Percentiles rank a stretch among this genome's conserved stretches.
These are phyloP conservation scores for Aleiodes testaceus DNA, from an alignment of 2,888 invertebrate species.

Conservation along the genomic window DNA sequence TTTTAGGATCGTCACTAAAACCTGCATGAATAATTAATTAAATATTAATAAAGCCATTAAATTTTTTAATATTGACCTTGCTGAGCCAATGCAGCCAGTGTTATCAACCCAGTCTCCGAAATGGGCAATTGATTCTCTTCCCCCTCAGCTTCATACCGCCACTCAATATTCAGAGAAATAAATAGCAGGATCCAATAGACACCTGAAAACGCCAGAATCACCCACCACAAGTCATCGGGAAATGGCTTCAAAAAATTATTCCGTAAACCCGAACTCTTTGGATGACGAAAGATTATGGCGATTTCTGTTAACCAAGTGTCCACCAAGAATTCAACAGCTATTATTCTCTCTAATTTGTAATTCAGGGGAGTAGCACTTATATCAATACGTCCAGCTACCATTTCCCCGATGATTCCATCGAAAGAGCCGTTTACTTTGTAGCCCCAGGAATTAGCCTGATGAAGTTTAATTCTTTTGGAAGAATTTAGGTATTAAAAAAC, in stretches of 20 bases:
- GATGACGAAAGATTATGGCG: conserved; percentile 81
- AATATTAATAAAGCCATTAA: not conserved
- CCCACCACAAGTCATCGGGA: conserved; percentile 76
- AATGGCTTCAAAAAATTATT: conserved; percentile 80
- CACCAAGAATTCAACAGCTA: conserved; percentile 76
- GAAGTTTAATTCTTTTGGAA: conserved; percentile 52
- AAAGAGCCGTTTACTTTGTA: conserved; percentile 61
- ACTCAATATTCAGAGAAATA: conserved; percentile 45
- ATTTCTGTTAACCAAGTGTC: conserved; percentile 79
- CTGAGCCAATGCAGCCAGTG: conserved; percentile 72
- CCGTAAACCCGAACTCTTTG: conserved; percentile 77
- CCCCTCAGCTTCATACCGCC: conserved; percentile 30
- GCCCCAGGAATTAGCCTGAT: conserved; percentile 59
- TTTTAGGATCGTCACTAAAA: conserved; percentile 68
- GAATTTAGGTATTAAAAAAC: too few relatives aligned
- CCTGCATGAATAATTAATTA: conserved; percentile 66
- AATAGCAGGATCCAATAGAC: conserved; percentile 49
- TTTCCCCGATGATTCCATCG: conserved; percentile 62
- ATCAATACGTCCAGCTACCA: conserved; percentile 73
- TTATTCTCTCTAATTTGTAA: conserved; percentile 77
- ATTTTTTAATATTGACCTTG: conserved; percentile 72
- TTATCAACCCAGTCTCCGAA: conserved; percentile 66
- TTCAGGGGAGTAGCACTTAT: conserved; percentile 80
- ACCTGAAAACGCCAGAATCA: conserved; percentile 69
- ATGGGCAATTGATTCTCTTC: conserved; percentile 32